Conservation (phyloP, 2,113 vertebrate genomes). For the Pangasianodon hypophthalmus region DNA sequence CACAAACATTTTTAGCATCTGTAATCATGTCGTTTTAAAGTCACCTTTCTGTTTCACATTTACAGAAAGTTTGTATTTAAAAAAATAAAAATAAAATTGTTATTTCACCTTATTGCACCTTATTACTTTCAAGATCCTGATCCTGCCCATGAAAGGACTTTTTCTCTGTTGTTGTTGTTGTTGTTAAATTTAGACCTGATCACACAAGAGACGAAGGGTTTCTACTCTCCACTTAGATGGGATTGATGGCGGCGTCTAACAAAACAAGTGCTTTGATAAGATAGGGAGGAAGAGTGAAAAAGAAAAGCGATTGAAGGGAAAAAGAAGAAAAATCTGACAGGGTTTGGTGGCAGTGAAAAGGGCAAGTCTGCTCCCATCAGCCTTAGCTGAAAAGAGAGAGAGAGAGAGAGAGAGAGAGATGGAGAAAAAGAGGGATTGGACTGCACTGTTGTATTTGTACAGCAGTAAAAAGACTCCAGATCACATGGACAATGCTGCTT, state of each 20-base stretch:
- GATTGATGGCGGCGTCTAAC: background rate
- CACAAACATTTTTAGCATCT: background rate
- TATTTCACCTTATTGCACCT: background rate
- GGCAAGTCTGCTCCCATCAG: constrained; percentile 70
- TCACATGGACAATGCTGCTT: background rate
- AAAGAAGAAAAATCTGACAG: constrained; percentile 35
- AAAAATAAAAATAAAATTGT: too few species aligned
- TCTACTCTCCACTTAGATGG: background rate
- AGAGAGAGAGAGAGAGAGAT: constrained; percentile 46
- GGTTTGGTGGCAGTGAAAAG: constrained; percentile 55
- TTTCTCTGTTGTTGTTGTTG: background rate
- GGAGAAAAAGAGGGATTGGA: background rate
- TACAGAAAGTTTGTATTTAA: background rate
- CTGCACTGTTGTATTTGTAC: background rate
- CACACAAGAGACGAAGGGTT: background rate
- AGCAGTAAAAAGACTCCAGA: background rate
- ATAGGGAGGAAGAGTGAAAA: constrained; percentile 22
- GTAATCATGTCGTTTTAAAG: background rate
- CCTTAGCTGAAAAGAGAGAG: constrained; percentile 50
- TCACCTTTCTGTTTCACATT: background rate
- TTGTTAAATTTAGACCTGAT: background rate
- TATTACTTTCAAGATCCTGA: background rate
- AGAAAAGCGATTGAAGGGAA: background rate
- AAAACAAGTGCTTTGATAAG: constrained; percentile 20
- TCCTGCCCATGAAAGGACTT: background rate